Evolutionary conservation across 2,888 invertebrate genomes (phyloP).

Genomic region (Eilema depressum): DNA sequence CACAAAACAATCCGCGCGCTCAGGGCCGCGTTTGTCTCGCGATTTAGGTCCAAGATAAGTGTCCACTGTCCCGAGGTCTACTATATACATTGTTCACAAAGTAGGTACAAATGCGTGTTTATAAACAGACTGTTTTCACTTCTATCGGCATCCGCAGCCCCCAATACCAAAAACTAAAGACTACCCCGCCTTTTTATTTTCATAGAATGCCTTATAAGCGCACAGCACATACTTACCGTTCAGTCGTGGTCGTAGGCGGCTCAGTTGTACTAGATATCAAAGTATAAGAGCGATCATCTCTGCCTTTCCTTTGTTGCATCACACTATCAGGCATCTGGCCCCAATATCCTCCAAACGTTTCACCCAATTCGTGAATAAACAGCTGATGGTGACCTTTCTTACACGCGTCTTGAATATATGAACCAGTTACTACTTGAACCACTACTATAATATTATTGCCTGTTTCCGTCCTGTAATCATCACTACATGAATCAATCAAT

Average conservation of each 20-base stretch:
- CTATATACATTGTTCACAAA: too few species aligned
- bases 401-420: slow-evolving; percentile 58
- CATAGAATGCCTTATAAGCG: too few species aligned
- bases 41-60: too few species aligned
- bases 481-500: too few species aligned
- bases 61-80: too few species aligned
- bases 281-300: slow-evolving; percentile 58
- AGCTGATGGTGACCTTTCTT: slow-evolving; percentile 60
- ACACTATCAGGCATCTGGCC: slow-evolving; percentile 67
- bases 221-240: slow-evolving; percentile 26
- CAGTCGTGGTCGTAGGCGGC: slow-evolving; percentile 29
- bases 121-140: too few species aligned
- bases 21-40: too few species aligned
- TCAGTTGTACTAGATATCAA: slow-evolving; percentile 56
- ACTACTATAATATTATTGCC: slow-evolving; percentile 77
- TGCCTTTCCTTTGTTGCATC: slow-evolving; percentile 38
- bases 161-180: too few species aligned
- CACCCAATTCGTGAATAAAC: slow-evolving; percentile 72
- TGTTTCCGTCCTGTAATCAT: slow-evolving; percentile 68
- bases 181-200: too few species aligned
- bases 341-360: slow-evolving; percentile 81
- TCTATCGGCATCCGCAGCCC: too few species aligned
- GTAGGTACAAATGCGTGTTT: too few species aligned
- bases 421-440: slow-evolving; percentile 57
- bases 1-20: too few species aligned